Evolutionary conservation across 2,113 vertebrate species (phyloP), one percentile per base, ranked within the genome.

Genomic region (Chlorocebus sabaeus): DNA sequence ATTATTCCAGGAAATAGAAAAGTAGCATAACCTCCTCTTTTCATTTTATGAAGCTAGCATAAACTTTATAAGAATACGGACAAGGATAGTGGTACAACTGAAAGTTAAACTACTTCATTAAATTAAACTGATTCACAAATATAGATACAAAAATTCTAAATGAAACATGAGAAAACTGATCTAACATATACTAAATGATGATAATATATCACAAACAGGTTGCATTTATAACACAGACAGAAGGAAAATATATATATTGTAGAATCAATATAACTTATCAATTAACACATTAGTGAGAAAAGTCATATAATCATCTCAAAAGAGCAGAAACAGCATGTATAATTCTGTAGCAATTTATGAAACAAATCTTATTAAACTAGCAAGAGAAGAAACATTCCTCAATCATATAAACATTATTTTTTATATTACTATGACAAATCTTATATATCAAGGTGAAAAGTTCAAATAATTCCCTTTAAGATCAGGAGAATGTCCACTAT

Each of bases 51-150:
- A 82, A 92, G 11, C 6, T 85, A 75, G 4, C 13, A 35, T 80
- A 83, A 96, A 80, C 45, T 55, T 91, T n/a, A 61, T 48, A 83
- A 96, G 70, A 55, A 88, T 81, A 90, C 50, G 59, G 18, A 43
- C 17, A 87, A 80, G 10, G n/a, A n/a, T 68, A 43, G 10, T 94
- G 32, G 25, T 55, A 82, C 43, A 82, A 82, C 86, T 90, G 10
- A 32, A 76, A 93, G 48, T 91, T 79, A 38, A 64, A 64, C 27
- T 30, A 64, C 27, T 30, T 64, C 61, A 30, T 64, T 68, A 79
- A 52, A 57, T 83, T 52, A 95, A 96, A 79, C 30, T 85, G 79
- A 90, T 61, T 93, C 43, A 80, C 83, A 43, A 89, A 80, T 9
- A 59, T 7, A 88, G 11, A 86, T 87, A 3, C 18, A 86, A 90